phyloP scores from a whole-genome alignment of 1,140 invertebrate species.

The Medauroidea extradentata region DNA sequence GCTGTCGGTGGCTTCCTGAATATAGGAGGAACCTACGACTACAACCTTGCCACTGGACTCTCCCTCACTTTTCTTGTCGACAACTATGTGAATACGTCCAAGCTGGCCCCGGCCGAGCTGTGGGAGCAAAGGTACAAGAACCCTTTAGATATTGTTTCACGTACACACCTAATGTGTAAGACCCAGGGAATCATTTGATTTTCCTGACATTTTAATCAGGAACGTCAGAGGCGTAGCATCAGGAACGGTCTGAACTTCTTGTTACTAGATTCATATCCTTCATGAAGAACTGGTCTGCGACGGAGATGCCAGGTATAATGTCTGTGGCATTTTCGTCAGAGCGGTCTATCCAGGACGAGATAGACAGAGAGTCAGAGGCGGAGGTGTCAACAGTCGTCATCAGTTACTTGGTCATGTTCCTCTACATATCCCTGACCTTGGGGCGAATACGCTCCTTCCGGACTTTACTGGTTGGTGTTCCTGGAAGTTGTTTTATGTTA shows the following conservation, averaged over 20 bases:
- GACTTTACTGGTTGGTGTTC: slow-evolving; percentile 50
- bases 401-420: slow-evolving; percentile 88
- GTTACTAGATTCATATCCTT: slow-evolving; percentile 76
- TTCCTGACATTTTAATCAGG: too few relatives aligned
- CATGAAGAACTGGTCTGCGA: slow-evolving; percentile 62
- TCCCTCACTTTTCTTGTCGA: slow-evolving; percentile 73
- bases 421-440: slow-evolving; percentile 81
- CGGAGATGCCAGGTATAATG: slow-evolving; percentile 56
- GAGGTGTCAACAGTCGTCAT: slow-evolving; percentile 78
- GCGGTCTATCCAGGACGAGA: slow-evolving; percentile 85
- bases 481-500: too few relatives aligned
- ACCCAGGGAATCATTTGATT: too few relatives aligned
- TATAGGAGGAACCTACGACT: slow-evolving; percentile 44
- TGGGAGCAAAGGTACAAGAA: slow-evolving; percentile 68
- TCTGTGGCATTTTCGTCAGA: slow-evolving; percentile 77
- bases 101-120: slow-evolving; percentile 54
- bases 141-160: background rate
- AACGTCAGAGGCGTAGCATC: too few relatives aligned
- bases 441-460: slow-evolving; percentile 63
- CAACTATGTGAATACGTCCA: slow-evolving; percentile 53
- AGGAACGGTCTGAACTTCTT: too few relatives aligned
- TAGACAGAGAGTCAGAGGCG: slow-evolving; percentile 72
- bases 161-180: too few relatives aligned
- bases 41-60: slow-evolving; percentile 57
- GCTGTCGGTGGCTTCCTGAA: slow-evolving; percentile 68